These are phyloP conservation scores for Ailuropoda melanoleuca DNA, from an alignment of 2,113 vertebrate genomes.

Conservation along the genomic window DNA sequence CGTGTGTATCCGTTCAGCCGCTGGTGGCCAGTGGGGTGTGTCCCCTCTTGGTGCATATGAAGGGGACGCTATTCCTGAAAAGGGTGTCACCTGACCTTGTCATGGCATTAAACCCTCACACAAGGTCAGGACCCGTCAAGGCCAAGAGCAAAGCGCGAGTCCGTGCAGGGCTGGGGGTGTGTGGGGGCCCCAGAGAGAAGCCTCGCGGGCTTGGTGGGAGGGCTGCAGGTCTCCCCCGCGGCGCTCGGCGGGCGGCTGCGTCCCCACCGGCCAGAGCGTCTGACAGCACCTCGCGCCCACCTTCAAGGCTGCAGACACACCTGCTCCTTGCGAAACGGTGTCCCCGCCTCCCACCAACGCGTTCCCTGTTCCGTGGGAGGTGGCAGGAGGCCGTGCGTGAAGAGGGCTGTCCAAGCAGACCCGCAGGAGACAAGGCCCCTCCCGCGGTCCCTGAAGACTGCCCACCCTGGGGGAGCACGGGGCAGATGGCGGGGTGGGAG, in stretches of 20 bases:
- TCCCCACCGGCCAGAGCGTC: not conserved
- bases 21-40: rapidly evolving
- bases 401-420: not conserved
- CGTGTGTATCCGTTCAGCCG: too few relatives aligned
- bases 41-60: not conserved
- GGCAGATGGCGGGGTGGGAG: rapidly evolving
- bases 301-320: too few relatives aligned
- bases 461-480: not conserved
- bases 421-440: not conserved
- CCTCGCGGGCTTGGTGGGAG: rapidly evolving
- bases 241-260: rapidly evolving
- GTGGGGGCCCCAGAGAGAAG: too few relatives aligned
- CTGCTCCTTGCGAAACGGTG: too few relatives aligned
- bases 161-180: rapidly evolving
- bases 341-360: too few relatives aligned
- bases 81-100: not conserved
- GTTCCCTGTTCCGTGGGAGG: not conserved
- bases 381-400: not conserved
- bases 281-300: too few relatives aligned
- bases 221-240: rapidly evolving
- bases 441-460: not conserved
- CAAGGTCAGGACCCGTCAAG: too few relatives aligned
- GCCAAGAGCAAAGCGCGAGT: not conserved
- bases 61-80: not conserved
- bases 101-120: not conserved